Evolutionary conservation across 2,888 invertebrate species (phyloP), one percentile per base, ranked within the genome.

Genomic region (Parnassius smintheus): DNA sequence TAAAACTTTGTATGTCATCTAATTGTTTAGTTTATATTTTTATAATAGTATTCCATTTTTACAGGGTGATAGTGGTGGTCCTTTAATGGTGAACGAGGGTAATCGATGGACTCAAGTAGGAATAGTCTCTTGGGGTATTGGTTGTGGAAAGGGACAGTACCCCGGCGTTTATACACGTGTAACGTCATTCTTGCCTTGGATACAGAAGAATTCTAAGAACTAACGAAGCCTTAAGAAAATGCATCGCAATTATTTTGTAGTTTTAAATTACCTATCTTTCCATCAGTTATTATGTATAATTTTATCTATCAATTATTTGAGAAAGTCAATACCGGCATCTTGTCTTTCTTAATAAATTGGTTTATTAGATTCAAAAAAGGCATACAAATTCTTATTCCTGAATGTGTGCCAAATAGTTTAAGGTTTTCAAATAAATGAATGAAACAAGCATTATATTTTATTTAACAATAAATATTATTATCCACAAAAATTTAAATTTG

Each of bases 71-170:
- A 97, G 97, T 71, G 97, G 97, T 54, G 97, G 97, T 7, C 97
- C 97, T 0, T 83, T 97, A 74, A 96, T 97, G 95, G 94, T 97
- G 11, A 95, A 94, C 75, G 94, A 95, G 62, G 94, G 93, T 46
- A 94, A 94, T 7, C 93, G 94, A 65, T 97, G 96, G 95, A 95
- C 94, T 0, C 97, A 97, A 87, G 95, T 96, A 18, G 97, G 97
- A 59, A 94, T 97, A 56, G 97, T 97, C 22, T 97, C 97, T 12
- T 97, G 97, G 97, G 97, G 97, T 67, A 97, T 97, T 72, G 97
- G 97, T 48, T 97, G 97, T 80, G 97, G 97, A 62, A 97, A 97
- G 87, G 97, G 97, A 22, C 96, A 96, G 78, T 97, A 96, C 86
- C 97, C 97, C 0, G 98, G 97, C 13, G 97, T 98, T 2, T 98